Conservation (phyloP, 2,797 vertebrate species). For the Mus caroli region DNA sequence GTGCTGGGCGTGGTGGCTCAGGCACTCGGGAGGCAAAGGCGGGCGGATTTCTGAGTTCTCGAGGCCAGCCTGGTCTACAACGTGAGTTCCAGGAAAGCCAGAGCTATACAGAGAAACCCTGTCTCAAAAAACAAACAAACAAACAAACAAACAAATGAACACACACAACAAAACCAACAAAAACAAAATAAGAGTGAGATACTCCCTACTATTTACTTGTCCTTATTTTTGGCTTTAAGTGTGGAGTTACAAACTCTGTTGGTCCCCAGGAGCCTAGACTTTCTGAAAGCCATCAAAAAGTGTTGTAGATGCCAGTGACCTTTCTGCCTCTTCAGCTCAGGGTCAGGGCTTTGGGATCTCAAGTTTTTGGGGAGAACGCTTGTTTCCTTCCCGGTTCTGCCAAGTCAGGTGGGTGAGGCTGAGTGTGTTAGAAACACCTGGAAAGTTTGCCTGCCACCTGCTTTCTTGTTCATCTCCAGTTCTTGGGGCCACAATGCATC, state of each 20-base stretch:
- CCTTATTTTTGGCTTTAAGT: neutral
- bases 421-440: neutral
- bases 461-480: neutral
- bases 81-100: too few species aligned
- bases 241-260: neutral
- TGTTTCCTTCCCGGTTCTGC: fast-evolving
- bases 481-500: neutral
- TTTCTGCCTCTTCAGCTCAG: neutral
- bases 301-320: neutral
- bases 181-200: neutral
- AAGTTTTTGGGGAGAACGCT: neutral
- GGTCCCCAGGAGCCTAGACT: neutral
- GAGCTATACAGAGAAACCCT: too few species aligned
- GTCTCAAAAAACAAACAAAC: too few species aligned
- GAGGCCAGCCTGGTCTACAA: too few species aligned
- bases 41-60: too few species aligned
- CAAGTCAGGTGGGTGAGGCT: neutral
- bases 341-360: conserved; percentile 16
- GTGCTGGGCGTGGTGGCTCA: too few species aligned
- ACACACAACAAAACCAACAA: too few species aligned
- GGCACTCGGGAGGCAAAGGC: too few species aligned
- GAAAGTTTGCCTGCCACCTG: neutral
- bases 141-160: too few species aligned
- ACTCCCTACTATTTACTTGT: neutral
- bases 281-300: neutral